Base-by-base conservation (phyloP, 2,888 invertebrate species). In the Eupithecia tripunctaria region DNA sequence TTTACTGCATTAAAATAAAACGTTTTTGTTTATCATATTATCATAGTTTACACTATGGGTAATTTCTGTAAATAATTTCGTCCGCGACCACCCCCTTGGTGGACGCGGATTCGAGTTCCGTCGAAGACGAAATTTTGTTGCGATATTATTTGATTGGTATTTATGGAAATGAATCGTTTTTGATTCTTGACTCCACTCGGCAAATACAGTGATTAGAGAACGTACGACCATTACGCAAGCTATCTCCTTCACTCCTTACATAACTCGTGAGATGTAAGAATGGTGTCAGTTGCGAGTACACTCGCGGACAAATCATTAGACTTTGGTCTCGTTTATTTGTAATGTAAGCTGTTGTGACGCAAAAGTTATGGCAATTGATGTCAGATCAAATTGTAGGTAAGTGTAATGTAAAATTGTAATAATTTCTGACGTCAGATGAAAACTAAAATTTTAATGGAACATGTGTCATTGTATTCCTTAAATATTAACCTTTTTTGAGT, bases 251-350 rank as follows among this genome's bases (percentile, higher is more conserved):
- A 56, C 67, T 67, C 74, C 47, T 78, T 79, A 77, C 62, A 63
- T 63, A 63, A 63, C 62, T 36, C n/a, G 77, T 75, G 77, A 78
- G 74, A 78, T 75, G 78, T 70, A 68, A 66, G 73, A 77, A 74
- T 71, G 74, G 79, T 78, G 78, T 79, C 79, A 76, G 51, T 74
- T 74, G 74, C 72, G 66, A 60, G 73, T 74, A 72, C 71, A 74
- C 70, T 67, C 41, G 67, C 72, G 68, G 41, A 66, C 72, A 73
- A 72, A 51, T 71, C 47, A 68, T 74, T 64, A 67, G 66, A 65
- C 47, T 66, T 68, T 43, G 60, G 41, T 38, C 60, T 60, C 43
- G 68, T 60, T 68, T 43, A 64, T 64, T 64, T 64, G 64, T 29
- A 43, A 51, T 43, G 67, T 21, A 51, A 47, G n/a, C 60, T 60